A percentile compares a stretch with the other conserved stretches of the same genome.
Conservation (phyloP, 2,113 vertebrate species). For the Cephalopterus ornatus region DNA sequence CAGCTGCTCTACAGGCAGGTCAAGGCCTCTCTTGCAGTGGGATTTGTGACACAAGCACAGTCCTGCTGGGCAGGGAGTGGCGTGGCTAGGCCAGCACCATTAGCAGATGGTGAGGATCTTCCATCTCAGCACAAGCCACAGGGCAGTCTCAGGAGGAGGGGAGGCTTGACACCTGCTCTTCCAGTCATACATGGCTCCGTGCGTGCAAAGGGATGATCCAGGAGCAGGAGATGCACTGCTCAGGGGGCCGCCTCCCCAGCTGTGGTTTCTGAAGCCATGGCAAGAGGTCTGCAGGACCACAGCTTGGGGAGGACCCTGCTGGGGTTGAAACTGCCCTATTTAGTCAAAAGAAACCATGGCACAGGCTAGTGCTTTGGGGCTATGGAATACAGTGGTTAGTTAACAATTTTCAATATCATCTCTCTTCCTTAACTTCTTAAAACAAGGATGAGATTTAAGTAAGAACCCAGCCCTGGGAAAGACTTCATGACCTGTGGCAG, state of each 20-base stretch:
- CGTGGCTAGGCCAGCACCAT: neutral
- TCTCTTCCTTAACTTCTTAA: neutral
- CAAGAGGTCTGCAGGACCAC: neutral
- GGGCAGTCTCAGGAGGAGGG: neutral
- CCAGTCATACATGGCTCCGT: rapidly evolving
- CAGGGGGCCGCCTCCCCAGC: neutral
- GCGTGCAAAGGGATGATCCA: neutral
- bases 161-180: neutral
- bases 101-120: conserved; percentile 8
- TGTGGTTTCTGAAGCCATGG: neutral
- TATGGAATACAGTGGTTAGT: neutral
- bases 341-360: neutral
- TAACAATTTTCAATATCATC: neutral
- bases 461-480: neutral
- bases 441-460: neutral
- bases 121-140: neutral
- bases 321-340: neutral
- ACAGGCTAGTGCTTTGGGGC: neutral
- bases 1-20: neutral
- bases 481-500: neutral
- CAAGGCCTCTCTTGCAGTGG: rapidly evolving
- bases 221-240: rapidly evolving
- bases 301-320: neutral
- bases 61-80: neutral
- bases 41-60: neutral